Base-by-base conservation (phyloP, 2,888 invertebrate species). In the Cartodere bifasciata region DNA sequence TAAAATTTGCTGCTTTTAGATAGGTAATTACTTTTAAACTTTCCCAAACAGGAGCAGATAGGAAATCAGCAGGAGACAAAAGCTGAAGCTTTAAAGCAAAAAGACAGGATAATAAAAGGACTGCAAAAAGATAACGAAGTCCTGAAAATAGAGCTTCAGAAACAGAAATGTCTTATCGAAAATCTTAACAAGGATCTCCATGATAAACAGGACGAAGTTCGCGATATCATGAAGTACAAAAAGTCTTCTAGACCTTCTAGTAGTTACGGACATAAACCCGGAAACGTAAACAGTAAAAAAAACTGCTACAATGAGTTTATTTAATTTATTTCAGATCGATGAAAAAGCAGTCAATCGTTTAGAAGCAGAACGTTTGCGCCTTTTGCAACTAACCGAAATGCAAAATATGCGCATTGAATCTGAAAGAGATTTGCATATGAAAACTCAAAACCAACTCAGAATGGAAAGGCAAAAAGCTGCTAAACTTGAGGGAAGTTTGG, bases 281-380 rank as follows among this genome's bases (percentile, higher is more conserved):
- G 36, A 26, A 35, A 27, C 29, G 34, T 37, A 28, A 29, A 13
- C 13, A 22, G 6, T 17, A 10, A 20, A 7, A 20, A 20, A 20
- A 20, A 20, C 7, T n/a, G 20, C 20, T n/a, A 20, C 20, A 20
- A 20, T n/a, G 6, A 20, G n/a, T 20, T 23, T 10, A 9, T 7
- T 26, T 26, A 26, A 5, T 5, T 26, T 35, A n/a, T 16, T 23
- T 24, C 4, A 12, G 7, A 23, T 23, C 7, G 36, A 39, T n/a
- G 33, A 35, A 10, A 42, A 40, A 40, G 32, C 32, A 4, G 17
- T 41, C 3, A 63, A 67, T 3, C 68, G 69, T 1, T 65, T 70
- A 1, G 73, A 77, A 48, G 70, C 68, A 24, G 77, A 78, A 57
- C 65, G 71, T 10, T 60, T 68, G 34, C 62, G 69, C 27, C 52